phyloP scores from a whole-genome alignment of 2,888 invertebrate genomes.

The Byasa hedistus region DNA sequence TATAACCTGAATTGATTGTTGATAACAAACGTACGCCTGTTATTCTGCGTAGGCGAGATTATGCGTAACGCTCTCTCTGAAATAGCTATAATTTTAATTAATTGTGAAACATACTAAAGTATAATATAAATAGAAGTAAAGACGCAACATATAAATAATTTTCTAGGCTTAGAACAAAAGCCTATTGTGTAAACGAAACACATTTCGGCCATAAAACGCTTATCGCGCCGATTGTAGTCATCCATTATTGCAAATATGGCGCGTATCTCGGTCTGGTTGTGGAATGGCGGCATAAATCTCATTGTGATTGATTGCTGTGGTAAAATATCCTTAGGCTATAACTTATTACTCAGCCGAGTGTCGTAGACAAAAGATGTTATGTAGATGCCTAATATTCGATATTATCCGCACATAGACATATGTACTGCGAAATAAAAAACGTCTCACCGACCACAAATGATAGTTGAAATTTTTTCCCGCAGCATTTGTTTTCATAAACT shows the following conservation, averaged over 20 bases:
- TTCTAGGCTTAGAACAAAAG: background rate
- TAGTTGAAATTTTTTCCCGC: too few relatives aligned
- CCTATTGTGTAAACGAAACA: background rate
- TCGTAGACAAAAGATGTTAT: background rate
- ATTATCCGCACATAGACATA: background rate
- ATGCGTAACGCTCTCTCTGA: too few relatives aligned
- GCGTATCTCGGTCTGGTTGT: conserved; percentile 11
- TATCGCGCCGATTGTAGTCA: conserved; percentile 14
- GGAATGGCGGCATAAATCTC: conserved; percentile 16
- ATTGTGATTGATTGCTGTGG: conserved; percentile 22
- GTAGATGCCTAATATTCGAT: background rate
- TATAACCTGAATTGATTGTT: too few relatives aligned
- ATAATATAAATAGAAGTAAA: background rate
- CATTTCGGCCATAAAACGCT: conserved; percentile 7
- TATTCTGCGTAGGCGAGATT: too few relatives aligned
- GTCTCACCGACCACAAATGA: too few relatives aligned
- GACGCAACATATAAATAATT: background rate
- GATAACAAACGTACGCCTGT: too few relatives aligned
- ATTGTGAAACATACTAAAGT: background rate
- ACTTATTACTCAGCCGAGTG: conserved; percentile 7
- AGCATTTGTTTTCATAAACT: too few relatives aligned
- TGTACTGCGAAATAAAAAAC: too few relatives aligned
- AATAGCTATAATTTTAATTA: background rate
- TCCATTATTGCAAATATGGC: conserved; percentile 21
- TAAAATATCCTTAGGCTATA: conserved; percentile 15